These are phyloP conservation scores for Pleuronectes platessa DNA, from an alignment of 2,113 vertebrate species.

Conservation along the genomic window DNA sequence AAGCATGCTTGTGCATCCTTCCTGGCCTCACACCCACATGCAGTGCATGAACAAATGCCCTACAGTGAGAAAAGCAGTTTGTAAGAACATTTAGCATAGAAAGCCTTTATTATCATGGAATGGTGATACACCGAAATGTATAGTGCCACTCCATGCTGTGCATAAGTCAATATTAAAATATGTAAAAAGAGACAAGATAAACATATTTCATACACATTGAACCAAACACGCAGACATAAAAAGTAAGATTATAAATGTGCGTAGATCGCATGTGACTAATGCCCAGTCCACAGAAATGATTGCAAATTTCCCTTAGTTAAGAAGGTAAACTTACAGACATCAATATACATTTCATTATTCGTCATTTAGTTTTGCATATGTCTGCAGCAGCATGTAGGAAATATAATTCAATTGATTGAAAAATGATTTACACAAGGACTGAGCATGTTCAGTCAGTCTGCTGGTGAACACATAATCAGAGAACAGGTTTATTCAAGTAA, in stretches of 20 bases:
- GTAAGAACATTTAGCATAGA: neutral
- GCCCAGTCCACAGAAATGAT: too few species aligned
- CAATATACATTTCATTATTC: too few species aligned
- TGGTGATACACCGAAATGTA: too few species aligned
- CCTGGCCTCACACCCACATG: slow-evolving; percentile 16
- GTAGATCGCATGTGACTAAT: too few species aligned
- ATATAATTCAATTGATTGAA: neutral
- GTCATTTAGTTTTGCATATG: neutral
- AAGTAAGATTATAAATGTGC: too few species aligned
- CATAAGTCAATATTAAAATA: too few species aligned
- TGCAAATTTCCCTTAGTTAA: too few species aligned
- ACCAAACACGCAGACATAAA: too few species aligned
- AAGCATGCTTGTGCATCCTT: slow-evolving; percentile 1
- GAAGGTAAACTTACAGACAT: neutral
- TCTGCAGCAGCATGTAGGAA: neutral
- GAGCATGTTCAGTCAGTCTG: slow-evolving; percentile 1
- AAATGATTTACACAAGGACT: neutral
- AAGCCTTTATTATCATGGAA: too few species aligned
- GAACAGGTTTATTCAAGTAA: slow-evolving; percentile 8
- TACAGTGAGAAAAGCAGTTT: neutral
- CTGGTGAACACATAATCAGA: neutral
- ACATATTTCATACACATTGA: too few species aligned
- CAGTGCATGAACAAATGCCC: neutral
- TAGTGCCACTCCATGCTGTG: too few species aligned
- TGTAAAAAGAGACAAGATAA: too few species aligned